Percentiles rank a stretch among this genome's conserved stretches.
Conservation (phyloP, 2,888 invertebrate genomes). For the Eupithecia abbreviata region DNA sequence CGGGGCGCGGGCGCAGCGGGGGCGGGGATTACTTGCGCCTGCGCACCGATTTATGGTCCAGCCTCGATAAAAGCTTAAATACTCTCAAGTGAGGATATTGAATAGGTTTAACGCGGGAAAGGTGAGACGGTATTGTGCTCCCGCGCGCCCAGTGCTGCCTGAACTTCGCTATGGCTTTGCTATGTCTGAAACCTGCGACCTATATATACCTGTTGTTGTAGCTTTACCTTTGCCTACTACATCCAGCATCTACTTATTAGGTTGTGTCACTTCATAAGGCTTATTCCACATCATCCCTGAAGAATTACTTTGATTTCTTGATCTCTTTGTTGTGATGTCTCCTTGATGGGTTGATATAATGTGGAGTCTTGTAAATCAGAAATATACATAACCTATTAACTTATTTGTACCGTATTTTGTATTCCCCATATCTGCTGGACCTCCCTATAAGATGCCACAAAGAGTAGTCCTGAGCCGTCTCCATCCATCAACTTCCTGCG, state of each 20-base stretch:
- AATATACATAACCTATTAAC: neutral
- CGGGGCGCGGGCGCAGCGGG: constrained; percentile 72
- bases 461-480: too few relatives aligned
- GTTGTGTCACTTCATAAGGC: neutral
- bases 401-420: neutral
- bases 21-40: constrained; percentile 79
- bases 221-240: neutral
- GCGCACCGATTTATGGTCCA: constrained; percentile 79
- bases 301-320: neutral
- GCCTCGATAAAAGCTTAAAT: constrained; percentile 83
- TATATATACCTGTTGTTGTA: neutral
- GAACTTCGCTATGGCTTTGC: neutral
- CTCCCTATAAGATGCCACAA: too few relatives aligned
- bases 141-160: constrained; percentile 20
- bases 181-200: neutral
- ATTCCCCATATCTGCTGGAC: too few relatives aligned
- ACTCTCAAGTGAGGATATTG: constrained; percentile 77
- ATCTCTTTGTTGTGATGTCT: neutral
- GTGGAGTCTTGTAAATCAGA: neutral
- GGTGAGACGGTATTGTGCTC: constrained; percentile 38
- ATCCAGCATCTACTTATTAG: neutral
- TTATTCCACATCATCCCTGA: neutral
- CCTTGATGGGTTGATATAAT: neutral
- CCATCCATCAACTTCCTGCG: too few relatives aligned
- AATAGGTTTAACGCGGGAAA: constrained; percentile 60